Conservation (phyloP, 2,113 vertebrate genomes). For the Apodemus sylvaticus region DNA sequence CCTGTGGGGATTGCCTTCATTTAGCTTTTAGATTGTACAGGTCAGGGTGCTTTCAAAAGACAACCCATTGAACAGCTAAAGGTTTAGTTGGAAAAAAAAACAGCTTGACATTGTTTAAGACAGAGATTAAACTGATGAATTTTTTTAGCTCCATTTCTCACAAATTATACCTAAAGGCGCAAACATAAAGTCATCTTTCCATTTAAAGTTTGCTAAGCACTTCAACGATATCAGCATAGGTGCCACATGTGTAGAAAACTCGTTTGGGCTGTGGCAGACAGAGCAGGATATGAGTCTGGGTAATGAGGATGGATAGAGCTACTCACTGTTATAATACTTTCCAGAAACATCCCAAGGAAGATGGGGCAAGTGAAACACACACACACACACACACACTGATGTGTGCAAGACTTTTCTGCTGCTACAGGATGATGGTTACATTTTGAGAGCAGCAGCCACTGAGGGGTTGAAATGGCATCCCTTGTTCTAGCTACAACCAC, state of each 20-base stretch:
- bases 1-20: neutral
- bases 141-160: neutral
- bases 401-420: neutral
- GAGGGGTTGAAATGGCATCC: neutral
- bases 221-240: neutral
- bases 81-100: neutral
- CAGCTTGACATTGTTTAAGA: constrained; percentile 17
- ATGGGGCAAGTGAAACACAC: neutral
- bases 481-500: neutral
- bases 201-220: neutral
- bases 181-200: neutral
- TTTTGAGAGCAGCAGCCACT: neutral
- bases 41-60: neutral
- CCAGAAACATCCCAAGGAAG: neutral
- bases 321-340: neutral
- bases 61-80: neutral
- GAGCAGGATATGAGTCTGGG: neutral
- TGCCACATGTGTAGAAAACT: neutral
- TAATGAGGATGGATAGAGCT: neutral
- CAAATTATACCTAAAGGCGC: constrained; percentile 14
- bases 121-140: neutral
- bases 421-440: neutral
- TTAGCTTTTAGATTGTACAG: neutral
- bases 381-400: too few species aligned
- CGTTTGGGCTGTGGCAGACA: neutral